Conservation (phyloP, 2,888 invertebrate genomes). For the Hypercompe scribonia region DNA sequence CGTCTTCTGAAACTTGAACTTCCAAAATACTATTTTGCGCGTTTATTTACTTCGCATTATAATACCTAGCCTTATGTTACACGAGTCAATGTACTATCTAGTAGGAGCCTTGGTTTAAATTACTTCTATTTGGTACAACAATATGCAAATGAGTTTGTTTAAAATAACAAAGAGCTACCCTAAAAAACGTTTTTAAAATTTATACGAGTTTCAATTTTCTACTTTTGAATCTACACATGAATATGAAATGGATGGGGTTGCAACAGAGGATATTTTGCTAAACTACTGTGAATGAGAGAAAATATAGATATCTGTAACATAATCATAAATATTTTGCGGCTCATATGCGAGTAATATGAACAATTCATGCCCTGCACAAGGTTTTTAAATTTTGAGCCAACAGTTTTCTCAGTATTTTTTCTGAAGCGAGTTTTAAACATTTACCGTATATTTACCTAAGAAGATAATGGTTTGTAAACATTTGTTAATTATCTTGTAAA, state of each 20-base stretch:
- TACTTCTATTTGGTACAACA: background rate
- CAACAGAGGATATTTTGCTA: background rate
- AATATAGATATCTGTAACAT: background rate
- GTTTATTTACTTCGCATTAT: background rate
- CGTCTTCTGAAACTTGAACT: background rate
- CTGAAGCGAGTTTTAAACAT: no score
- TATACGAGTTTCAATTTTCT: background rate
- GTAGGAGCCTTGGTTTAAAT: background rate
- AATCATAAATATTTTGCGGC: no score
- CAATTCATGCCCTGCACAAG: conserved; percentile 41
- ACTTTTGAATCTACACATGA: background rate
- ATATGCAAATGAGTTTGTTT: background rate
- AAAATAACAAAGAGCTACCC: background rate
- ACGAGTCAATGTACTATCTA: background rate
- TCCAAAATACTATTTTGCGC: background rate
- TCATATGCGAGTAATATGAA: conserved; percentile 37
- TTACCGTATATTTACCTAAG: no score
- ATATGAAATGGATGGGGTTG: background rate
- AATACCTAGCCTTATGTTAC: background rate
- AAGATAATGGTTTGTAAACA: no score
- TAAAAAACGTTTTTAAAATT: background rate
- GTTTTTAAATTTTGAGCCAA: background rate
- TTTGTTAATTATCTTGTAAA: background rate
- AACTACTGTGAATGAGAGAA: conserved; percentile 8
- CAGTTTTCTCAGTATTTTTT: background rate